Base-by-base conservation (phyloP, 37 sponge, comb jelly and placozoan genomes). In the Hormiphora californensis region DNA sequence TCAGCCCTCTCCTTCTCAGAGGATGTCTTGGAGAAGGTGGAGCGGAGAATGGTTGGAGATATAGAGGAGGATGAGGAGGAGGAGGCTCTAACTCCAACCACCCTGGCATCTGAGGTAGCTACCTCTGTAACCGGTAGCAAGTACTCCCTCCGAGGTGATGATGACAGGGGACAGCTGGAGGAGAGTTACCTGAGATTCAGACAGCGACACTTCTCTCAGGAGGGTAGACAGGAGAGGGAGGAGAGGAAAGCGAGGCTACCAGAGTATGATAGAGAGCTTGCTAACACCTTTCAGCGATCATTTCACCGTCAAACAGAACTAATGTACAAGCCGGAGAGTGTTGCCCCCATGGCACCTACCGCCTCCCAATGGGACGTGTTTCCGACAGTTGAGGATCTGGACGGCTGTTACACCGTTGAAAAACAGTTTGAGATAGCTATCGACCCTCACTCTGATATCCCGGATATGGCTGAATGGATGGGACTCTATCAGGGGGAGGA, bases 31-130 rank as follows among this genome's bases (percentile, higher is more conserved):
- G 61, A 57, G n/a, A 30, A 57, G n/a, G 61, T 30, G 5, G 61
- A 57, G 30, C 7, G 61, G n/a, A 5, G 61, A 12, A 12, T 4
- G n/a, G 27, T 15, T 30, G 27, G 30, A 57, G 61, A 57, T 23
- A 28, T 57, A 4, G 61, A 57, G 15, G 61, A 57, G n/a, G 61
- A 57, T 12, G n/a, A n/a, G n/a, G n/a, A n/a, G n/a, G 23, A 5
- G n/a, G 61, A 57, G n/a, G 61, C n/a, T 57, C 61, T 57, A 5
- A 57, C 61, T 57, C 61, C 61, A 4, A 57, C 61, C n/a, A 15
- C n/a, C 7, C 30, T 28, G 15, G 27, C 30, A 57, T 30, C 61
- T 5, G 23, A 4, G 5, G 27, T 23, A 5, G 27, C 30, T 4
- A 28, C 27, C n/a, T 28, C 30, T 57, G 61, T 57, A 5, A 57